Evolutionary conservation across 2,797 vertebrate species (phyloP).

Genomic region (Ataeniobius toweri): DNA sequence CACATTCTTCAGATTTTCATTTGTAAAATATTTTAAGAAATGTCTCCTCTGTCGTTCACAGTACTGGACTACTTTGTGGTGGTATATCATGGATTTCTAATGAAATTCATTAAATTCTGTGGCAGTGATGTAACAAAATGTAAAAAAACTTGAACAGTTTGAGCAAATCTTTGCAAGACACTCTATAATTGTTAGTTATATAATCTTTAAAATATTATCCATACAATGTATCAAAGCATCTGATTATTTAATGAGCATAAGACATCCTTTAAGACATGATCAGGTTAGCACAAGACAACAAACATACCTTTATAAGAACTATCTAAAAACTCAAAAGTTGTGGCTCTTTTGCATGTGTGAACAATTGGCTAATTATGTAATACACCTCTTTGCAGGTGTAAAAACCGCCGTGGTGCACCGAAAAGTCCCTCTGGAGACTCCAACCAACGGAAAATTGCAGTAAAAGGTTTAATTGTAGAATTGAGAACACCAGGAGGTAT

Average conservation of each 20-base stretch:
- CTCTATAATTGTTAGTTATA: background rate
- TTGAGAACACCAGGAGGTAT: constrained; percentile 75
- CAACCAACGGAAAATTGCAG: constrained; percentile 70
- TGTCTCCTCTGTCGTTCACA: background rate
- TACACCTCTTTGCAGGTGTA: constrained; percentile 63
- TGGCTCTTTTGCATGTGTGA: constrained; percentile 21
- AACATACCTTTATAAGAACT: background rate
- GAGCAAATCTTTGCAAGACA: background rate
- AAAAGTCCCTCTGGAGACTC: constrained; percentile 63
- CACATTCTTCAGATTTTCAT: background rate
- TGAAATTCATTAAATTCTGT: background rate
- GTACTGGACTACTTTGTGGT: background rate
- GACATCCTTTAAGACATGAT: constrained; percentile 18
- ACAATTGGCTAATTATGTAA: constrained; percentile 68
- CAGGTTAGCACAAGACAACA: constrained; percentile 5
- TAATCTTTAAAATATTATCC: background rate
- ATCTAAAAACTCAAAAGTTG: constrained; percentile 30
- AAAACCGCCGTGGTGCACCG: constrained; percentile 49
- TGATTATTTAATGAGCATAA: background rate
- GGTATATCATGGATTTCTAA: background rate
- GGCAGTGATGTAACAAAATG: background rate
- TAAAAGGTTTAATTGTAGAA: constrained; percentile 78
- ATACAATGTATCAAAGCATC: background rate
- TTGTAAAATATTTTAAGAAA: background rate
- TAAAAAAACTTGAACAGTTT: background rate